Evolutionary conservation across 2,888 invertebrate species (phyloP).

Genomic region (Subacronicta megacephala): DNA sequence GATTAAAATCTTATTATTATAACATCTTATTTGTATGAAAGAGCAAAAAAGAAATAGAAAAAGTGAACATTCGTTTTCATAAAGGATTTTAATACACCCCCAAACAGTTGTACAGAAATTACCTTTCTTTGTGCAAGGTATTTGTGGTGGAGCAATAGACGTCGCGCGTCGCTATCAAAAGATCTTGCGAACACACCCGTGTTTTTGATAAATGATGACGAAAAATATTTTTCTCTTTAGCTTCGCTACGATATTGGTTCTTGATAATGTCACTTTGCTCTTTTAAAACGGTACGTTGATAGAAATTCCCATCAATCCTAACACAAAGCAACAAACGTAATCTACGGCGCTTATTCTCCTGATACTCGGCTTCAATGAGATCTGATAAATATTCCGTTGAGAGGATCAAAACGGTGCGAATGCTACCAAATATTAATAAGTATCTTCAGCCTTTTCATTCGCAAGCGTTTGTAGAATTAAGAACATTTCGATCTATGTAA

Average conservation of each 20-base stretch:
- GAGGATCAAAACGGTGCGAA: conserved; percentile 39
- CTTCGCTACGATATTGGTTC: conserved; percentile 62
- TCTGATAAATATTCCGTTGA: conserved; percentile 41
- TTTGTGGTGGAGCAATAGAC: conserved; percentile 58
- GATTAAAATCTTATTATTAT: too few species aligned
- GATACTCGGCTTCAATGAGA: conserved; percentile 21
- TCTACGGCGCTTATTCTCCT: conserved; percentile 42
- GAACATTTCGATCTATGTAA: conserved; percentile 6
- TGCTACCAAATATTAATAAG: conserved; percentile 34
- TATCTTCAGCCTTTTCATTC: conserved; percentile 32
- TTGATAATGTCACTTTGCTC: conserved; percentile 63
- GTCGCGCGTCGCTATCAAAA: conserved; percentile 62
- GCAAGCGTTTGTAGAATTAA: conserved; percentile 9
- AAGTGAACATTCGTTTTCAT: conserved; percentile 49
- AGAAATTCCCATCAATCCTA: conserved; percentile 58
- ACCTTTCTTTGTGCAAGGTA: conserved; percentile 58
- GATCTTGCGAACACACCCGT: conserved; percentile 52
- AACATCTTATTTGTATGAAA: conserved; percentile 6
- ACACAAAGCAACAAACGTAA: conserved; percentile 57
- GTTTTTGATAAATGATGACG: conserved; percentile 67
- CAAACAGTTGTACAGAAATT: conserved; percentile 63
- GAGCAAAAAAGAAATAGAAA: conserved; percentile 30
- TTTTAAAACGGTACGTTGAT: conserved; percentile 54
- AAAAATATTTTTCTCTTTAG: conserved; percentile 55
- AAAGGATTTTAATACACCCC: conserved; percentile 61